Base-by-base conservation (phyloP, 1,140 invertebrate genomes). In the Berghia stephanieae region DNA sequence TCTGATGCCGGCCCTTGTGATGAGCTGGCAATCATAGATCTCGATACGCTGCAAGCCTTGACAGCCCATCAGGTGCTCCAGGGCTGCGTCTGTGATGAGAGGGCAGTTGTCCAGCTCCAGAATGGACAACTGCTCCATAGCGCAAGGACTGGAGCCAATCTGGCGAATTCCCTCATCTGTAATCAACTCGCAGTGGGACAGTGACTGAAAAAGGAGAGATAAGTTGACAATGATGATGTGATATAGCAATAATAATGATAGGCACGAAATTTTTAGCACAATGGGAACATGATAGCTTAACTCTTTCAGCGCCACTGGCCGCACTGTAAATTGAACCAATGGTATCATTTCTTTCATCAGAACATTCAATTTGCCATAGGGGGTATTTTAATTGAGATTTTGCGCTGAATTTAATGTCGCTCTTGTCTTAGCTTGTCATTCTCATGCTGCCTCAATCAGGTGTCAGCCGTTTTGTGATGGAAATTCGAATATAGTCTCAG, bases 101-200 rank as follows among this genome's bases (percentile, higher is more conserved):
- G 98, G 98, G 91, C 98, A 99, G 90, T 99, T 99, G 90, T 99
- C 98, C 81, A 99, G 91, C 90, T 99, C 98, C 63, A 99, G 91
- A 40, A 99, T 95, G 60, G 95, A 95, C 46, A 91, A 80, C 42
- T 86, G 82, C 77, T 90, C 89, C 27, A 82, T 85, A 18, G 96
- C 95, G 91, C 96, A 98, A 1, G 96, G 94, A 69, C 96, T 96
- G 78, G 94, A 93, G 0, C 96, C 96, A 68, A 99, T 89, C 88
- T 98, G 96, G 77, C 96, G 92, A 82, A 99, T 98, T 34, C 98
- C 97, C 90, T 98, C 96, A 89, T 99, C 98, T 36, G 98, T 99
- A 80, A 99, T 98, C 78, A 98, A 90, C 91, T 99, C 98, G 91
- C 98, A 99, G 89, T 99, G 98, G 1, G 97, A 99, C 57, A 99